Percentiles rank a stretch among this genome's conserved stretches.
phyloP scores from a whole-genome alignment of 2,888 invertebrate genomes.

The Cordylochernes scorpioides region DNA sequence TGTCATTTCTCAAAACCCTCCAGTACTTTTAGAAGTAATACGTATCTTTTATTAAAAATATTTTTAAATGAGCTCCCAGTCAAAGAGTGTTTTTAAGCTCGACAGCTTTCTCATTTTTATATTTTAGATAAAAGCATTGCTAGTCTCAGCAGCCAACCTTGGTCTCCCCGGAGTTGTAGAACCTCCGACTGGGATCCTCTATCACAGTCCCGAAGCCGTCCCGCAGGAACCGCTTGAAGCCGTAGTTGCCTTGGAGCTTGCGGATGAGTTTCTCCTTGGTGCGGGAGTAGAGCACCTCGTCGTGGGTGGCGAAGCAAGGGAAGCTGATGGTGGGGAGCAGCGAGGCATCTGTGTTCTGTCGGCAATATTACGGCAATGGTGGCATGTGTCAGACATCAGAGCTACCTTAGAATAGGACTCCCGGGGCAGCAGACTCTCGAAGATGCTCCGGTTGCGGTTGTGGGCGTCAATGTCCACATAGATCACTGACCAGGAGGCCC shows the following conservation, averaged over 20 bases:
- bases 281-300: constrained; percentile 53
- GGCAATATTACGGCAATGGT: not conserved
- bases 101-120: not conserved
- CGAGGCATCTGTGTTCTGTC: constrained; percentile 69
- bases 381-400: not conserved
- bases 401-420: constrained; percentile 89
- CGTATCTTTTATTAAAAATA: too few relatives aligned
- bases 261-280: constrained; percentile 58
- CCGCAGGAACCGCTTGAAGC: constrained; percentile 73
- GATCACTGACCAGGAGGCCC: constrained; percentile 90
- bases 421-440: constrained; percentile 84
- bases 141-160: constrained; percentile 5
- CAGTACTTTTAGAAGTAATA: too few relatives aligned
- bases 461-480: constrained; percentile 99
- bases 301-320: constrained; percentile 93
- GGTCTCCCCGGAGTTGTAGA: constrained; percentile 12
- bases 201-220: constrained; percentile 74
- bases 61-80: too few relatives aligned
- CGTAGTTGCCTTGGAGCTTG: constrained; percentile 59
- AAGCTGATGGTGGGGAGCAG: constrained; percentile 78
- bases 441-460: constrained; percentile 90
- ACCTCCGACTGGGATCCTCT: constrained; percentile 37
- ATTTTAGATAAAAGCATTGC: not conserved
- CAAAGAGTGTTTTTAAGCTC: not conserved
- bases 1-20: too few relatives aligned